Conservation (phyloP, 2,797 vertebrate species). For the Sebastes diploproa region DNA sequence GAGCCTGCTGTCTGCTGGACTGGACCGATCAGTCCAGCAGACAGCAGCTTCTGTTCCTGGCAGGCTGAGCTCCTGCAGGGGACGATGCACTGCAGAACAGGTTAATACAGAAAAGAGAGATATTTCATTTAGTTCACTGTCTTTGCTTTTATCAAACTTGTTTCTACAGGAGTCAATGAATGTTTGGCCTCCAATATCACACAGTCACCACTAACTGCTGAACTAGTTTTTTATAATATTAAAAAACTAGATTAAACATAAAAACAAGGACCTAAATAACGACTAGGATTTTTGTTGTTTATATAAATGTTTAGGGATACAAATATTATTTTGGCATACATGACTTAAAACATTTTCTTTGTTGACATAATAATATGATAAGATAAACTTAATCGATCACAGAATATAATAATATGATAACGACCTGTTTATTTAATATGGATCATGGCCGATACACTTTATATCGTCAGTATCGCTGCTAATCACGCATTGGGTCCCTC, state of each 20-base stretch:
- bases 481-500: neutral
- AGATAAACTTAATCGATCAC: neutral
- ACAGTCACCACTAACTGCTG: neutral
- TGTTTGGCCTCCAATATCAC: neutral
- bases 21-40: neutral
- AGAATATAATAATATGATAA: neutral
- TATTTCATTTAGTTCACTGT: constrained; percentile 16
- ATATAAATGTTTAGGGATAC: neutral
- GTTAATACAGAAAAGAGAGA: neutral
- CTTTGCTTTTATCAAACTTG: neutral
- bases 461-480: neutral
- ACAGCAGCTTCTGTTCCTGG: neutral
- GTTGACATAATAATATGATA: neutral
- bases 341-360: neutral
- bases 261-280: neutral
- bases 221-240: neutral
- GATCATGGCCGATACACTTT: neutral
- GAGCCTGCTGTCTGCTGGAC: neutral
- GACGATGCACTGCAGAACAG: neutral
- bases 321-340: neutral
- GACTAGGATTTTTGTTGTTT: neutral
- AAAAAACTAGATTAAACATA: neutral
- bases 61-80: neutral
- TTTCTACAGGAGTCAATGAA: neutral
- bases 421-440: neutral